Evolutionary conservation across 2,113 vertebrate species (phyloP).

Genomic region (Gadus chalcogrammus): DNA sequence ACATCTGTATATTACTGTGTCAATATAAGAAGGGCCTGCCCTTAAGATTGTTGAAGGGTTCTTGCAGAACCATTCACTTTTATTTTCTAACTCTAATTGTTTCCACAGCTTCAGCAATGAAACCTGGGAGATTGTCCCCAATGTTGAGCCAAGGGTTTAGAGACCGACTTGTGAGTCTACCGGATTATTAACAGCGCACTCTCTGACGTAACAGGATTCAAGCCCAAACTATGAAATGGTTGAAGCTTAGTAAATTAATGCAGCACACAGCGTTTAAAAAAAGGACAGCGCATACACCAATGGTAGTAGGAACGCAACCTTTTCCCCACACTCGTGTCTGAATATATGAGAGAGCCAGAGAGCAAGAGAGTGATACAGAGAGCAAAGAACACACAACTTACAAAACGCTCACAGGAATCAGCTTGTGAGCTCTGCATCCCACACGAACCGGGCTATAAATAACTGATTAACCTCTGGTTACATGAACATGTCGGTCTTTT

Average conservation of each 20-base stretch:
- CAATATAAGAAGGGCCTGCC: no score
- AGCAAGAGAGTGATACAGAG: neutral
- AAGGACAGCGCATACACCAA: neutral
- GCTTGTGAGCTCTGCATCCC: neutral
- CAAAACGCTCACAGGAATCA: slow-evolving; percentile 6
- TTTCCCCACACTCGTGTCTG: slow-evolving; percentile 51
- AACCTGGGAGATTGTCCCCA: no score
- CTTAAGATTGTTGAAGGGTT: no score
- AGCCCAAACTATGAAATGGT: neutral
- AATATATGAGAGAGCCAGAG: slow-evolving; percentile 11
- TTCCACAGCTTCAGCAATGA: no score
- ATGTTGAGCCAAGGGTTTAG: no score
- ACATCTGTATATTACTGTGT: no score
- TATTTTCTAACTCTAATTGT: no score
- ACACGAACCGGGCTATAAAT: neutral
- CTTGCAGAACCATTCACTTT: no score
- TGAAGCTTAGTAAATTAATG: slow-evolving; percentile 1
- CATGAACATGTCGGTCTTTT: no score
- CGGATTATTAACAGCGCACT: no score
- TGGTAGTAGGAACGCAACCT: slow-evolving; percentile 40
- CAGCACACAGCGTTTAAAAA: neutral
- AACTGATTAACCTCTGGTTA: neutral
- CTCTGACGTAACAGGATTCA: neutral
- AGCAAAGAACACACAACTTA: slow-evolving; percentile 11
- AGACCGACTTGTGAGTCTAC: no score